A percentile compares a stretch with the other conserved stretches of the same genome.
Conservation (phyloP, 2,888 invertebrate genomes). For the Pandemis corylana region DNA sequence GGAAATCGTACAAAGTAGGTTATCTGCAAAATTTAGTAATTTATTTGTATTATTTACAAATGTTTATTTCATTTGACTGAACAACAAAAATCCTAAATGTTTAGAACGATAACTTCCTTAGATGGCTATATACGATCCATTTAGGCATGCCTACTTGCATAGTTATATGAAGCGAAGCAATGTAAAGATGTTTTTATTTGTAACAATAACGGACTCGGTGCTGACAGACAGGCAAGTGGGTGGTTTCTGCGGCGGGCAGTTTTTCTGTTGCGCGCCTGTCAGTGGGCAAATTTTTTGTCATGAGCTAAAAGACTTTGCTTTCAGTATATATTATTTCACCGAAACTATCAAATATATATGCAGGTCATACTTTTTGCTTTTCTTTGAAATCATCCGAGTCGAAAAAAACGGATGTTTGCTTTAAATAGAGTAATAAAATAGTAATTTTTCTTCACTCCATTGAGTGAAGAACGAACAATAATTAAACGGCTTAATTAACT, state of each 20-base stretch:
- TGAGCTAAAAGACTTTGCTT: not conserved
- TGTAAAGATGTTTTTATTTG: slow-evolving; percentile 60
- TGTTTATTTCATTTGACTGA: too few species aligned
- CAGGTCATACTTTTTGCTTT: not conserved
- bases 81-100: too few species aligned
- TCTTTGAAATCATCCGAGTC: too few species aligned
- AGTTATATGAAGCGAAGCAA: slow-evolving; percentile 39
- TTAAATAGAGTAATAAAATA: too few species aligned
- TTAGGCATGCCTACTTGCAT: not conserved
- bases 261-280: slow-evolving; percentile 59
- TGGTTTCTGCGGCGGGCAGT: slow-evolving; percentile 70
- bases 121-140: not conserved
- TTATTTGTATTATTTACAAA: too few species aligned
- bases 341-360: not conserved
- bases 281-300: slow-evolving; percentile 23
- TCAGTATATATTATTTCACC: not conserved
- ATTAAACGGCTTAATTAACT: too few species aligned
- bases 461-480: too few species aligned
- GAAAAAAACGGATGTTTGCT: too few species aligned
- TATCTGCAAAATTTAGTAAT: not conserved
- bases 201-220: slow-evolving; percentile 66
- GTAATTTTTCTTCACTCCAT: too few species aligned
- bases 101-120: not conserved
- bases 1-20: not conserved
- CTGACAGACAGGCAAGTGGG: slow-evolving; percentile 67